A percentile compares a stretch with the other conserved stretches of the same genome.
Conservation (phyloP, 2,113 vertebrate genomes). For the Platysternon megacephalum region DNA sequence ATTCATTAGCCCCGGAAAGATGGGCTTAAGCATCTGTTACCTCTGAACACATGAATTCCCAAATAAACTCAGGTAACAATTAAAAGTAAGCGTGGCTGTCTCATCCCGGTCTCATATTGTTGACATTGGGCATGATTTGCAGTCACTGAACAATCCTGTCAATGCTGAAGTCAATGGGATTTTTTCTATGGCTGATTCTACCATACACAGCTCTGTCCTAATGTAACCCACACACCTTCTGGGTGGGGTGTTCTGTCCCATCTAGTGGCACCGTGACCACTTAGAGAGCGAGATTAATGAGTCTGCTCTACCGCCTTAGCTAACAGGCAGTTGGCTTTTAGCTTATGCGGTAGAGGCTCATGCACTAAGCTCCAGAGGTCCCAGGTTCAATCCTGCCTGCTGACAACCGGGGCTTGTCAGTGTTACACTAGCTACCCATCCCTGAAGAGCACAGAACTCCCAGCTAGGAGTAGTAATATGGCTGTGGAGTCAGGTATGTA, state of each 20-base stretch:
- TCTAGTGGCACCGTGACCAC: too few species aligned
- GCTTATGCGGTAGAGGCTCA: too few species aligned
- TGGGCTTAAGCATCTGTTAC: slow-evolving; percentile 42
- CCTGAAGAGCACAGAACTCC: neutral
- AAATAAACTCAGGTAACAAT: slow-evolving; percentile 56
- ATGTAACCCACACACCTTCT: too few species aligned
- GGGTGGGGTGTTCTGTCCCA: too few species aligned
- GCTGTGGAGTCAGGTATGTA: neutral
- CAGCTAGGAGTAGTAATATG: slow-evolving; percentile 26
- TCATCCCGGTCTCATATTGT: slow-evolving; percentile 54
- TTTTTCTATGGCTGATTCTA: neutral
- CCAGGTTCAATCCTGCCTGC: too few species aligned
- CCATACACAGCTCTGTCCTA: neutral
- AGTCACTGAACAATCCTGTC: slow-evolving; percentile 68
- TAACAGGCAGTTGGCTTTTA: too few species aligned
- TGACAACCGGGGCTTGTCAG: too few species aligned
- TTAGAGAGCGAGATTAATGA: too few species aligned
- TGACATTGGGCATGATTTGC: slow-evolving; percentile 60
- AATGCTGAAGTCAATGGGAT: slow-evolving; percentile 45
- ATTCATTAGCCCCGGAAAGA: slow-evolving; percentile 26
- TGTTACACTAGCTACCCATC: neutral
- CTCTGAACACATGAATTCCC: slow-evolving; percentile 58
- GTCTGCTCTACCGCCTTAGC: too few species aligned
- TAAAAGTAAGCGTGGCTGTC: slow-evolving; percentile 64
- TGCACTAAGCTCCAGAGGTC: too few species aligned